Conservation (phyloP, 30 jellyfish, hydroid and myxozoan species). For the Pelagia noctiluca region DNA sequence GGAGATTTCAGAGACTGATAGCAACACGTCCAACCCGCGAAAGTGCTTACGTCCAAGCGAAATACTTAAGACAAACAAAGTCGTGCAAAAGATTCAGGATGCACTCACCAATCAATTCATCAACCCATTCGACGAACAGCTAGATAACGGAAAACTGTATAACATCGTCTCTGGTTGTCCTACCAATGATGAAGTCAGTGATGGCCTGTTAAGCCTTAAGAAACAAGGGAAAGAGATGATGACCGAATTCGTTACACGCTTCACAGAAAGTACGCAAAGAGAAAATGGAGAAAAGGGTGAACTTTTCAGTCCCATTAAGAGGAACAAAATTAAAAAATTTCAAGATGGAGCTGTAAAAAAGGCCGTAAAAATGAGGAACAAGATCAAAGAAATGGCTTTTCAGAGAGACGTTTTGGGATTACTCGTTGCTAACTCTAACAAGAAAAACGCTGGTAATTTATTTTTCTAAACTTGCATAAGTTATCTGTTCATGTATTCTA, state of each 20-base stretch:
- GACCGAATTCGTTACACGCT: slow-evolving; percentile 2
- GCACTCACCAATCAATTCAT: slow-evolving; percentile 15
- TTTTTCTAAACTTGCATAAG: background rate
- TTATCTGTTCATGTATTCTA: background rate
- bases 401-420: slow-evolving; percentile 28
- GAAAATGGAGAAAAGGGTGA: background rate
- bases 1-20: slow-evolving; percentile 3
- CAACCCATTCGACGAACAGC: slow-evolving; percentile 23
- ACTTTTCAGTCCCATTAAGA: slow-evolving; percentile 12
- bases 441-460: slow-evolving; percentile 8
- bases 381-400: slow-evolving; percentile 8
- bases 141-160: slow-evolving; percentile 13
- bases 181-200: slow-evolving; percentile 3
- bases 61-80: background rate
- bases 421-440: slow-evolving; percentile 14
- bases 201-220: slow-evolving; percentile 8
- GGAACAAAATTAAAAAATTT: background rate
- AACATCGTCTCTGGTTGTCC: slow-evolving; percentile 28
- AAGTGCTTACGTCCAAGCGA: slow-evolving; percentile 19
- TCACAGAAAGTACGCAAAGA: slow-evolving; percentile 11
- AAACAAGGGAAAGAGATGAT: slow-evolving; percentile 20
- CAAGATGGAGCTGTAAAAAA: background rate
- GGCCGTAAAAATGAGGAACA: background rate
- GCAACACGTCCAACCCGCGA: slow-evolving; percentile 11
- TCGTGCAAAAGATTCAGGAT: slow-evolving; percentile 9